Percentiles rank a stretch among this genome's conserved stretches.
phyloP scores from a whole-genome alignment of 2,888 invertebrate species.

The Neocrepidodera transversa region DNA sequence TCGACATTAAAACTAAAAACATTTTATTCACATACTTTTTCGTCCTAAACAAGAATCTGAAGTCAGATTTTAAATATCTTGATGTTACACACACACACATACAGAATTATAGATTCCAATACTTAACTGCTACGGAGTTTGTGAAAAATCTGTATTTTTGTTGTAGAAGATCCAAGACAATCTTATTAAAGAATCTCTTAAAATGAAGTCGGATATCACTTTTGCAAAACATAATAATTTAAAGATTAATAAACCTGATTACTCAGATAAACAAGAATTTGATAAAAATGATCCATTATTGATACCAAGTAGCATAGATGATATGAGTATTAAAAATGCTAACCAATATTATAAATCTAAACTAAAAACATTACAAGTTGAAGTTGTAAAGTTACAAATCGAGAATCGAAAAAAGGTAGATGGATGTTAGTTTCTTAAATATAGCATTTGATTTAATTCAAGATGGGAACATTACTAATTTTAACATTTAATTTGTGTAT shows the following conservation, averaged over 20 bases:
- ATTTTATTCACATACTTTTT: no score
- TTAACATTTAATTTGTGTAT: no score
- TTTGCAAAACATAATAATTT: conserved; percentile 34
- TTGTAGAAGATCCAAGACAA: conserved; percentile 53
- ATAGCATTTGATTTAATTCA: not conserved
- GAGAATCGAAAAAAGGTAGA: conserved; percentile 55
- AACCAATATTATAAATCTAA: conserved; percentile 54
- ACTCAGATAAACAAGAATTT: not conserved
- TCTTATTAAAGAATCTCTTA: conserved; percentile 46
- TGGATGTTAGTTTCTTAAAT: conserved; percentile 14
- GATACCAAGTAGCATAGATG: conserved; percentile 43
- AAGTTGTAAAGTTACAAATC: conserved; percentile 49
- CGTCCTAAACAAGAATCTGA: no score
- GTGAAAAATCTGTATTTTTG: not conserved
- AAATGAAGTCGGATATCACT: conserved; percentile 40
- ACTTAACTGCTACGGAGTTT: no score
- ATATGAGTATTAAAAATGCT: conserved; percentile 54
- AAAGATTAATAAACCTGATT: conserved; percentile 26
- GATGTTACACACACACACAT: no score
- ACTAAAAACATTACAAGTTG: conserved; percentile 52
- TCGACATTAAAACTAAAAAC: no score
- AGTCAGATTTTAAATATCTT: no score
- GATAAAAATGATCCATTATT: conserved; percentile 18
- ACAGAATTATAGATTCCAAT: no score
- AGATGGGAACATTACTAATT: no score